Evolutionary conservation across 2,888 invertebrate genomes (phyloP).

Genomic region (Apocheima hispidaria): DNA sequence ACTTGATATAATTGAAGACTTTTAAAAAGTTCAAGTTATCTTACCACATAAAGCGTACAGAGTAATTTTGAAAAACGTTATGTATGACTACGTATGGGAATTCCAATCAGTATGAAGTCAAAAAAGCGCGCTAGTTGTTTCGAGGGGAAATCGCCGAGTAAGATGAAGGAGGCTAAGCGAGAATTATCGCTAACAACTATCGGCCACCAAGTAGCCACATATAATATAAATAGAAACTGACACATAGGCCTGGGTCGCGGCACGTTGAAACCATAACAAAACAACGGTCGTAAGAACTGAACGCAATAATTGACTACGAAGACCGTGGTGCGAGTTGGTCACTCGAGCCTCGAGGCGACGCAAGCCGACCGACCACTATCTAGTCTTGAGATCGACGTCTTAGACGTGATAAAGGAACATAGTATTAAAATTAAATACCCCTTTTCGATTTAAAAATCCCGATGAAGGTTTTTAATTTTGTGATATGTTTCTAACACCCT

Average conservation of each 20-base stretch:
- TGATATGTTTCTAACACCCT: constrained; percentile 81
- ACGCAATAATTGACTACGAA: constrained; percentile 33
- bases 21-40: constrained; percentile 18
- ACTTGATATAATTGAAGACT: background rate
- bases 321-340: background rate
- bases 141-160: constrained; percentile 11
- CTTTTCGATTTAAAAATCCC: constrained; percentile 31
- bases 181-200: constrained; percentile 28
- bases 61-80: constrained; percentile 16
- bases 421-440: constrained; percentile 23
- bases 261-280: constrained; percentile 41
- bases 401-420: constrained; percentile 39
- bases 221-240: constrained; percentile 57
- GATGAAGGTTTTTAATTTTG: constrained; percentile 46
- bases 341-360: background rate
- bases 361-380: constrained; percentile 1
- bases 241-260: constrained; percentile 71
- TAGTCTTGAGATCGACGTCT: constrained; percentile 50
- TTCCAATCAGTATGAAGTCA: constrained; percentile 8
- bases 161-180: constrained; percentile 19
- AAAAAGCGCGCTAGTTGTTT: constrained; percentile 9
- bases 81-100: constrained; percentile 7
- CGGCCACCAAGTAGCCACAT: constrained; percentile 50
- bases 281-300: constrained; percentile 45
- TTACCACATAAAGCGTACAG: constrained; percentile 14